These are phyloP conservation scores for Cebus imitator DNA, from an alignment of 2,113 vertebrate genomes.

Conservation along the genomic window DNA sequence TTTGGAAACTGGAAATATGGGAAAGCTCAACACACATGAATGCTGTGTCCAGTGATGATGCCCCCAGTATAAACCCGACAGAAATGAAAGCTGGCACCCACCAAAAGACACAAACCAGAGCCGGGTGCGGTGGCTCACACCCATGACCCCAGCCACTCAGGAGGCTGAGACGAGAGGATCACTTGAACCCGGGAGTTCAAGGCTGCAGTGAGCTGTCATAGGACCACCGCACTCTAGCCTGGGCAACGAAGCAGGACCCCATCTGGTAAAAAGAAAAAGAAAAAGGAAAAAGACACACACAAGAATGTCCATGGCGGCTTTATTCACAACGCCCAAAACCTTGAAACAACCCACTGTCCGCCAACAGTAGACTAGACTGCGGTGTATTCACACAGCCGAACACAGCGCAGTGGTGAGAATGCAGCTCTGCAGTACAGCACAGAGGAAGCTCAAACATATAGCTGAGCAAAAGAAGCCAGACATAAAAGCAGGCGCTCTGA, in stretches of 20 bases:
- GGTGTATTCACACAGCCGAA: rapidly evolving
- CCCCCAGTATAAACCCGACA: too few species aligned
- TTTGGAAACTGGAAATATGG: not conserved
- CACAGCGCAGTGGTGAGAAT: too few species aligned
- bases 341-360: not conserved
- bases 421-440: not conserved
- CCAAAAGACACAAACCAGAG: too few species aligned
- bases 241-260: not conserved
- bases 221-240: not conserved
- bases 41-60: not conserved
- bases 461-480: not conserved
- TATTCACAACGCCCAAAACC: not conserved
- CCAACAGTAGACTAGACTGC: not conserved
- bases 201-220: not conserved
- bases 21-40: not conserved
- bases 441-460: not conserved
- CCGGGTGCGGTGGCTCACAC: not conserved
- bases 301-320: not conserved
- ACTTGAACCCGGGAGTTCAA: not conserved
- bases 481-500: not conserved
- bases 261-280: not conserved
- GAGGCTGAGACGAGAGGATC: not conserved
- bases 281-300: too few species aligned
- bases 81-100: not conserved
- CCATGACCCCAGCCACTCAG: too few species aligned